Percentiles rank a stretch among this genome's conserved stretches.
phyloP scores from a whole-genome alignment of 2,113 vertebrate genomes.

The Upupa epops region DNA sequence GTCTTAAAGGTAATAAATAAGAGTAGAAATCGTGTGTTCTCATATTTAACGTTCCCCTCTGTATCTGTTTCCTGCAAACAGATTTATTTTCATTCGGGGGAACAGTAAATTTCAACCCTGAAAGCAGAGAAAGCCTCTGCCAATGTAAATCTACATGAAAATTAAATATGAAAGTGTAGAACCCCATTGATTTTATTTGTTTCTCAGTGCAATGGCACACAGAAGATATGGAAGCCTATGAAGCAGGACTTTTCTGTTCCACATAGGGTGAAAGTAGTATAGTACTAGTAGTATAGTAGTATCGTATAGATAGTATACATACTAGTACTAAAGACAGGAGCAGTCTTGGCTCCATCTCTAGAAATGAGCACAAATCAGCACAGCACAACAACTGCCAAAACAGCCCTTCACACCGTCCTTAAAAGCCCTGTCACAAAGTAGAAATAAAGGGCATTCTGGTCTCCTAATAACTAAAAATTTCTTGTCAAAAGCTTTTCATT shows the following conservation, averaged over 20 bases:
- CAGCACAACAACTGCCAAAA: neutral
- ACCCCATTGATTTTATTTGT: neutral
- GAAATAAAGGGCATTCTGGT: neutral
- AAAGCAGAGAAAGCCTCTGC: neutral
- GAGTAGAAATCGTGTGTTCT: neutral
- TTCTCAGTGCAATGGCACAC: neutral
- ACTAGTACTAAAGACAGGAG: neutral
- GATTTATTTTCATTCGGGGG: neutral
- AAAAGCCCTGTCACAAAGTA: neutral
- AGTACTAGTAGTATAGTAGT: too few species aligned
- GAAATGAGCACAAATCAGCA: neutral
- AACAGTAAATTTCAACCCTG: constrained; percentile 16
- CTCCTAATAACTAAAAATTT: neutral
- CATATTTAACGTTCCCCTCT: neutral
- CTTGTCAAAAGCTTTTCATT: neutral
- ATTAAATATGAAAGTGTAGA: neutral
- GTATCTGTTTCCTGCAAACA: constrained; percentile 9
- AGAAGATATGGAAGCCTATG: neutral
- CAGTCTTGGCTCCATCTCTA: neutral
- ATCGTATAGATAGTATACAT: too few species aligned
- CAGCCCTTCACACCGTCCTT: neutral
- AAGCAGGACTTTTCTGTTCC: neutral
- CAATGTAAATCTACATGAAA: constrained; percentile 18
- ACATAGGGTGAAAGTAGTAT: neutral
- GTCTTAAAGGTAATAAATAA: constrained; percentile 7